These are phyloP conservation scores for Orycteropus afer DNA, from an alignment of 2,113 vertebrate species.

Conservation along the genomic window DNA sequence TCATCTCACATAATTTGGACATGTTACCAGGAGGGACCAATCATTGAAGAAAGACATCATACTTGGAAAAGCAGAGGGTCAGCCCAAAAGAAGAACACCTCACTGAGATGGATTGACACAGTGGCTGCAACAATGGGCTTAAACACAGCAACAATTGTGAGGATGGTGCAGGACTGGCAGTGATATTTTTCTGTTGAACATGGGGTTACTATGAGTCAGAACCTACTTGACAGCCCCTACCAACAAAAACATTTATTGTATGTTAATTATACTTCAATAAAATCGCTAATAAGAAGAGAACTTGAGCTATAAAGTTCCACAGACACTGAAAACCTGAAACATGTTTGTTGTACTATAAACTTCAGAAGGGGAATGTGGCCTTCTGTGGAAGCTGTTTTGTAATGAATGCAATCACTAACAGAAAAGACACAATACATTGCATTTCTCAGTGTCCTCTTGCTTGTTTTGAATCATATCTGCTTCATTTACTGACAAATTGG, in stretches of 20 bases:
- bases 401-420: neutral
- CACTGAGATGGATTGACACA: too few relatives aligned
- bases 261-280: neutral
- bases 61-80: too few relatives aligned
- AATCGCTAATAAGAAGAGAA: slow-evolving; percentile 1
- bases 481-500: slow-evolving; percentile 54
- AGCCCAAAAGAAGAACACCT: too few relatives aligned
- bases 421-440: neutral
- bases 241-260: neutral
- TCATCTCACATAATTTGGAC: too few relatives aligned
- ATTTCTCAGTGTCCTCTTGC: neutral
- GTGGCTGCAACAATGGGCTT: neutral
- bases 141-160: neutral
- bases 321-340: neutral
- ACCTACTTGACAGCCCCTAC: neutral
- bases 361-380: neutral
- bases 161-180: too few relatives aligned
- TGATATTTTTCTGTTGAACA: neutral
- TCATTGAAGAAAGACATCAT: too few relatives aligned
- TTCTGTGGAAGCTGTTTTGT: neutral
- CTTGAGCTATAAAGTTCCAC: neutral
- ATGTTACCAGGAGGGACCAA: too few relatives aligned
- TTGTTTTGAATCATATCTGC: slow-evolving; percentile 51
- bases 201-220: neutral
- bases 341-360: neutral